Percentiles rank a stretch among this genome's conserved stretches.
phyloP scores from a whole-genome alignment of 2,113 vertebrate genomes.

The Heterochromis multidens region DNA sequence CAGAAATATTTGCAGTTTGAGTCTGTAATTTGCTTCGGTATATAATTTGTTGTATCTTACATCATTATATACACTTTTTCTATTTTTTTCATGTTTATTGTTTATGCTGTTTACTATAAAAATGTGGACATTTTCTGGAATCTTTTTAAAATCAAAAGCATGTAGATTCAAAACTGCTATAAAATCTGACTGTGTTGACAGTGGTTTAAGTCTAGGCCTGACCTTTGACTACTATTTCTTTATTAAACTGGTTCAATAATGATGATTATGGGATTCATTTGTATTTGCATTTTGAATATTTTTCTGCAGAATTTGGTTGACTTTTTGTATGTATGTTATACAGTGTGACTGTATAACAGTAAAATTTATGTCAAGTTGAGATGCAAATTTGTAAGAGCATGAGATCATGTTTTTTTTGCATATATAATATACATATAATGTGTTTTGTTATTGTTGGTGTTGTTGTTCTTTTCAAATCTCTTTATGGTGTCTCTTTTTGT shows the following conservation, averaged over 20 bases:
- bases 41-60: not conserved
- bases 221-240: not conserved
- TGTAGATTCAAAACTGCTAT: not conserved
- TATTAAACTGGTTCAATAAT: not conserved
- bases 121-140: not conserved
- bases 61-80: not conserved
- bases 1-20: not conserved
- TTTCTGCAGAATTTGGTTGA: not conserved
- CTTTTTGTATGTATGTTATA: not conserved
- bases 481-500: not conserved
- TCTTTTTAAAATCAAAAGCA: not conserved
- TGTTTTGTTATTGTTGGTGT: no score
- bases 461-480: not conserved
- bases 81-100: not conserved
- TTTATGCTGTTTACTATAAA: not conserved
- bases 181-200: not conserved
- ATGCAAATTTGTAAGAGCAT: not conserved
- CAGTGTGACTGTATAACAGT: not conserved
- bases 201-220: not conserved
- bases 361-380: not conserved
- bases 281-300: not conserved
- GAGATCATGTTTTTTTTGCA: not conserved
- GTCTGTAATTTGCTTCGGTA: not conserved
- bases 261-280: not conserved
- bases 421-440: no score